Conservation (phyloP, 2,113 vertebrate species). For the Silurus asotus region DNA sequence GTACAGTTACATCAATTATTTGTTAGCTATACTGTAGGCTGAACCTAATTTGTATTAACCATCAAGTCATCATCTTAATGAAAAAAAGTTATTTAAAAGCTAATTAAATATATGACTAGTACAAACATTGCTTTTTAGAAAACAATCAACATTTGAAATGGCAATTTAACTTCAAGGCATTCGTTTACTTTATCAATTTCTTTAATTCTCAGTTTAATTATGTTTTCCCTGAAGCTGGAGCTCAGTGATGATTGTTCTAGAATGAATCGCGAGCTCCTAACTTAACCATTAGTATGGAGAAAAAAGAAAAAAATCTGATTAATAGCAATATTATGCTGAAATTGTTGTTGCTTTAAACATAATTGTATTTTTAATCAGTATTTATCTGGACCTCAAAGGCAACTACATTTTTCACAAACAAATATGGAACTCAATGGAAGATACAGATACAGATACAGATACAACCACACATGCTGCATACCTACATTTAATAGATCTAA, state of each 20-base stretch:
- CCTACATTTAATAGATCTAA: not conserved
- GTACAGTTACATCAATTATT: not conserved
- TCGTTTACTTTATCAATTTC: slow-evolving; percentile 44
- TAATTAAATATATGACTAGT: slow-evolving; percentile 7
- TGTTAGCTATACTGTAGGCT: not conserved
- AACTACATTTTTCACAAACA: slow-evolving; percentile 35
- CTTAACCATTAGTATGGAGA: slow-evolving; percentile 30
- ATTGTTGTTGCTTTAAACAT: slow-evolving; percentile 9
- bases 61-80: not conserved
- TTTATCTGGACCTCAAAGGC: not conserved
- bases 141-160: slow-evolving; percentile 29
- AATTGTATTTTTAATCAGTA: slow-evolving; percentile 23
- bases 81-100: not conserved
- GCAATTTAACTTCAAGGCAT: slow-evolving; percentile 36
- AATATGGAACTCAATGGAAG: slow-evolving; percentile 23
- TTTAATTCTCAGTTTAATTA: slow-evolving; percentile 49
- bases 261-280: slow-evolving; percentile 39
- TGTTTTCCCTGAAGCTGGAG: slow-evolving; percentile 27
- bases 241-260: slow-evolving; percentile 43
- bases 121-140: slow-evolving; percentile 21
- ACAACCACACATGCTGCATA: not conserved
- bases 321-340: slow-evolving; percentile 44
- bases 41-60: not conserved
- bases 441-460: slow-evolving; percentile 10
- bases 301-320: slow-evolving; percentile 32